Percentiles rank a stretch among this genome's conserved stretches.
Conservation (phyloP, 37 sponge, comb jelly and placozoan species). For the Oscarella lobularis region DNA sequence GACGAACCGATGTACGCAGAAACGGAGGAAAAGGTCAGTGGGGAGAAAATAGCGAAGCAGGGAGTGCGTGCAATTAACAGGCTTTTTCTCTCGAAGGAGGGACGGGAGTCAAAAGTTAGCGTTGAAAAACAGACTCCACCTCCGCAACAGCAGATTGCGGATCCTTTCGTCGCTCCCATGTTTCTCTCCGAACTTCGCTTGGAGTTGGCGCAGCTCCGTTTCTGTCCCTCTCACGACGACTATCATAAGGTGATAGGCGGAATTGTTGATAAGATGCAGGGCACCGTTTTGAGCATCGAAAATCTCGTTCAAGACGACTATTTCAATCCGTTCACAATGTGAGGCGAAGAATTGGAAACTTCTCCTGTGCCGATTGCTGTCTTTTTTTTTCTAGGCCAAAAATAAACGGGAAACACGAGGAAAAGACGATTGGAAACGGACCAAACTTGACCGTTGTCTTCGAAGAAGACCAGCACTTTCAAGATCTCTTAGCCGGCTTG, state of each 20-base stretch:
- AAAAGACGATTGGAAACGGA: constrained; percentile 76
- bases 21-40: neutral
- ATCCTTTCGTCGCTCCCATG: too few relatives aligned
- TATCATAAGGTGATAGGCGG: constrained; percentile 45
- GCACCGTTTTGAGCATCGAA: constrained; percentile 67
- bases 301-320: constrained; percentile 62
- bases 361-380: too few relatives aligned
- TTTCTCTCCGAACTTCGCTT: constrained; percentile 70
- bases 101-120: neutral
- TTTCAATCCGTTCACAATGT: constrained; percentile 88
- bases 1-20: neutral
- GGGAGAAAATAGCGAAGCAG: neutral
- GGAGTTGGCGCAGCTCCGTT: constrained; percentile 43
- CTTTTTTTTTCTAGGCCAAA: constrained; percentile 79
- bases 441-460: constrained; percentile 68
- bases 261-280: constrained; percentile 44
- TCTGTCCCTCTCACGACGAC: constrained; percentile 44
- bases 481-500: constrained; percentile 29
- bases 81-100: too few relatives aligned
- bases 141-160: too few relatives aligned
- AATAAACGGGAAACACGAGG: constrained; percentile 79
- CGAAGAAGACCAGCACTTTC: constrained; percentile 66
- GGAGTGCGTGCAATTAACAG: too few relatives aligned
- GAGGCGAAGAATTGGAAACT: too few relatives aligned
- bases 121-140: neutral